Evolutionary conservation across 1,140 invertebrate genomes (phyloP), one percentile per base, ranked within the genome.

Genomic region (Wiebesia pumilae): DNA sequence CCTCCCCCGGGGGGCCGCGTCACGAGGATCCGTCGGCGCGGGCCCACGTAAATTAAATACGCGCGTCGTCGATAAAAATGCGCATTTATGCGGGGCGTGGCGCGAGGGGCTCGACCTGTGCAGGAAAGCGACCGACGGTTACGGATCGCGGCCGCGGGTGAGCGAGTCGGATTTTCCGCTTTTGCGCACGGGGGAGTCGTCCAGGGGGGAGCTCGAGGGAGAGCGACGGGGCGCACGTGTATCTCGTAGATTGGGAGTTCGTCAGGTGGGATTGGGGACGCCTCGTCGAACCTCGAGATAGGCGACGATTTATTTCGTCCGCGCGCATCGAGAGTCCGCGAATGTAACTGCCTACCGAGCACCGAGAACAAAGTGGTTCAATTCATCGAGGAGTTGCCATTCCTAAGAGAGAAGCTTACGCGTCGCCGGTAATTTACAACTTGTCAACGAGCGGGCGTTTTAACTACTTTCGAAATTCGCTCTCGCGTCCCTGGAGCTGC

Each of bases 1-100:
- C 92, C 92, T 92, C 86, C 79, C 65, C 84, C 79, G 47, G 88
- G 62, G 79, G 47, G 67, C 35, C 87, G 58, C 35, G 58, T 24
- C 58, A 27, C 24, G 58, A 27, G 16, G 51, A 54, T 54, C 51
- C 51, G 51, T 54, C 51, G 38, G 69, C 69, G 78, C 78, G 69
- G 62, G 47, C 79, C 78, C 43, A 30, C 80, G 81, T 81, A 85
- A 86, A 88, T 88, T 88, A 85, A 88, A 88, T 88, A 82, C 67
- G 79, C 73, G 78, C 40, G 38, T 81, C 71, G 71, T 21, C 83
- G 87, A 85, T 85, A 85, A 88, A 88, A 85, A 78, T 82, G 83
- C 79, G 65, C 84, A 30, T 73, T 80, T 73, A 69, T 69, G 69
- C 79, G 67, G 69, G 33, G 78, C 71, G 80, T 51, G 58, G 73